Base-by-base conservation (phyloP, 2,113 vertebrate species). In the Ranitomeya imitator region DNA sequence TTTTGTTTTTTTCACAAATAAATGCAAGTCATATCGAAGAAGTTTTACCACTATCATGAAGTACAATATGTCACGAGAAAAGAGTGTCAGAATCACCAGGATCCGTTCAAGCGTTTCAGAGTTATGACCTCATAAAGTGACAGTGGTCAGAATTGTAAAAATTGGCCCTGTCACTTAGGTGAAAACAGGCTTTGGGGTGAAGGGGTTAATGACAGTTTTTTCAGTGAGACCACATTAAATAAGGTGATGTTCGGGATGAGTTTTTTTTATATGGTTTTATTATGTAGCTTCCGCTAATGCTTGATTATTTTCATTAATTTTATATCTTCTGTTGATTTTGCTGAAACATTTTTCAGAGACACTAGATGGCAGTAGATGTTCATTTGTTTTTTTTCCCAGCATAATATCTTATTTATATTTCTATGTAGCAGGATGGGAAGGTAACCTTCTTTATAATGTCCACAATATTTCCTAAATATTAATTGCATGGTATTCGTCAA, bases 331-430 rank as follows among this genome's bases (percentile, higher is more conserved):
- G 3, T 21, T 16, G 6, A 3, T 7, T 45, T 45, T 26, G 14
- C 21, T 10, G 55, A 7, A 65, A 65, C 6, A 63, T 37, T n/a
- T 6, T 2, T 51, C 12, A 18, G 19, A 67, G 23, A n/a, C 80
- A 83, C 57, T 52, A 83, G 80, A 83, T 83, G 80, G 80, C 80
- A 83, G 37, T 67, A 52, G 21, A 14, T 67, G 37, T 23, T 60
- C 11, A 63, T 60, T 16, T 80, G 13, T 69, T 9, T 1, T 31
- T 31, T 31, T 18, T 19, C 9, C 37, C 69, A 73, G 69, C 26
- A 51, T 19, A 51, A 16, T 8, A 16, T 23, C 9, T 12, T 67
- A 23, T 12, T 2, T 67, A 23, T 31, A 26, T 31, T 26, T 71
- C 12, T 71, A 15, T 23, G 31, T 69, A 11, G 65, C n/a, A 6